A percentile compares a stretch with the other conserved stretches of the same genome.
Conservation (phyloP, 2,888 invertebrate genomes). For the Anticlea derivata region DNA sequence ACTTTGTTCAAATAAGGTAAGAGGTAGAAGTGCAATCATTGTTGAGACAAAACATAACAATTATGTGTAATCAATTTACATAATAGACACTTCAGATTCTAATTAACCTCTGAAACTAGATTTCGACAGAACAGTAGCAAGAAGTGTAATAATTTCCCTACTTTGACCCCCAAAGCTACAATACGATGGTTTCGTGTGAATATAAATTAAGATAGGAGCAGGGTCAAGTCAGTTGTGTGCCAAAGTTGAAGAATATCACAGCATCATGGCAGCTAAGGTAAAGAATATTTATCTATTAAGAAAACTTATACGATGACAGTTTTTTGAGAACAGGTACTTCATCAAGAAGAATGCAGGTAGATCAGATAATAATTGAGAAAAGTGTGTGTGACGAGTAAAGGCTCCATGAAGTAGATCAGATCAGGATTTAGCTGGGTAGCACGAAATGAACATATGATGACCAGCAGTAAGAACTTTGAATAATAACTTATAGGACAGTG, state of each 20-base stretch:
- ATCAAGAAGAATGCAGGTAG: too few species aligned
- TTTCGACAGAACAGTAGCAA: conserved; percentile 50
- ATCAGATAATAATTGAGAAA: too few species aligned
- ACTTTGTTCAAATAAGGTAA: conserved; percentile 18
- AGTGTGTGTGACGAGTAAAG: too few species aligned
- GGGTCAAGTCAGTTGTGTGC: conserved; percentile 55
- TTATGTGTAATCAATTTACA: conserved; percentile 52
- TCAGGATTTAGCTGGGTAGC: too few species aligned
- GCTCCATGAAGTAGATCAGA: too few species aligned
- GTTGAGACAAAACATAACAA: conserved; percentile 46
- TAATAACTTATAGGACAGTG: too few species aligned
- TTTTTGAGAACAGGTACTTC: too few species aligned
- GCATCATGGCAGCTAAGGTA: conserved; percentile 66
- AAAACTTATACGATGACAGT: neutral
- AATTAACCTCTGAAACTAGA: conserved; percentile 56
- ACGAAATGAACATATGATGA: too few species aligned
- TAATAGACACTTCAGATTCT: conserved; percentile 53
- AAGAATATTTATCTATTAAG: conserved; percentile 20
- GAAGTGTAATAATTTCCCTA: conserved; percentile 54
- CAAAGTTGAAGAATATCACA: conserved; percentile 46
- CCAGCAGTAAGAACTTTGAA: too few species aligned
- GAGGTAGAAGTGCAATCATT: conserved; percentile 40
- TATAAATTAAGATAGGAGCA: conserved; percentile 59
- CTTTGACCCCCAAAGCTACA: conserved; percentile 63
- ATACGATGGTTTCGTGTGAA: conserved; percentile 50